phyloP scores from a whole-genome alignment of 2,113 vertebrate genomes.

The Gymnogyps californianus region DNA sequence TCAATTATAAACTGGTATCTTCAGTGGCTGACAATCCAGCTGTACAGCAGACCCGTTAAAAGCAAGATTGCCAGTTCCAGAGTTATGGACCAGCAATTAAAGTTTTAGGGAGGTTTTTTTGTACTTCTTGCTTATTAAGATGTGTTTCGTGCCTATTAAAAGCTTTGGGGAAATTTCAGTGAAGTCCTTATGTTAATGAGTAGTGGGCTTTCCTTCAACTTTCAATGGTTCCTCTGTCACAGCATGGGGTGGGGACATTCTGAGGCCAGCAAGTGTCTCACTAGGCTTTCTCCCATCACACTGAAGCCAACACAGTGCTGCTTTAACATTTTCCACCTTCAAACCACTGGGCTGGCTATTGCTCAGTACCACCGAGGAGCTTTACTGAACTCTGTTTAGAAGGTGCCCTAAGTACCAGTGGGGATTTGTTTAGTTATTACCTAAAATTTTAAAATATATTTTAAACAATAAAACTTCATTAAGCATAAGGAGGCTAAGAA shows the following conservation, averaged over 20 bases:
- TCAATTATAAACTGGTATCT: conserved; percentile 68
- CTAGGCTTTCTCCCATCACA: not conserved
- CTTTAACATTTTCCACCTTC: not conserved
- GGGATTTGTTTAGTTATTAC: not conserved
- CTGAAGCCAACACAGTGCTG: not conserved
- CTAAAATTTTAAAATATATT: not conserved
- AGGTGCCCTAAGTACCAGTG: not conserved
- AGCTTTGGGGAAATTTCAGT: not conserved
- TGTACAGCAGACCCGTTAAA: conserved; percentile 42
- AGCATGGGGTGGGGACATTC: not conserved
- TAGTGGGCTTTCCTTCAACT: not conserved
- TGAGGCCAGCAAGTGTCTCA: not conserved
- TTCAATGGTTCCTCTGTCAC: not conserved
- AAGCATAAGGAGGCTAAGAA: not conserved
- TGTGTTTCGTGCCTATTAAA: not conserved
- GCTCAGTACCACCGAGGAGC: not conserved
- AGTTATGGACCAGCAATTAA: not conserved
- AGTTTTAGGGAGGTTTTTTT: not conserved
- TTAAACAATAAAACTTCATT: not conserved
- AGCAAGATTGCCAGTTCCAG: not conserved
- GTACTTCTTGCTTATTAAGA: not conserved
- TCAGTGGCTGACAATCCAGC: conserved; percentile 46
- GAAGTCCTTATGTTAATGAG: not conserved
- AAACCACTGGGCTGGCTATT: not conserved
- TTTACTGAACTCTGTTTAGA: not conserved